Base-by-base conservation (phyloP, 2,888 invertebrate species). In the Rotaria magnacalcarata region DNA sequence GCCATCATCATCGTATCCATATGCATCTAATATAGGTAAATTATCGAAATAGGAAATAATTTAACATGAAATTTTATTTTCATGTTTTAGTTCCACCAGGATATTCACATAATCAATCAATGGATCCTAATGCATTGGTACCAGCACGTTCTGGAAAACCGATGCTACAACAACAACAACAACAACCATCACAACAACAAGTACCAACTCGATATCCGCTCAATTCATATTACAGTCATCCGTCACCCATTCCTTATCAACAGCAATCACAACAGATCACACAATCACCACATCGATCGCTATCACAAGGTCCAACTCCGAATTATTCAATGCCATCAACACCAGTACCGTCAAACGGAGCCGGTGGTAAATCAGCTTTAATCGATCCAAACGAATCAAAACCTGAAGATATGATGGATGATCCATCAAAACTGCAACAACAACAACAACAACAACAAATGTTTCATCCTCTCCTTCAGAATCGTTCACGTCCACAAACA, bases 91-190 rank as follows among this genome's bases (percentile, higher is more conserved):
- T 24, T 34, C 67, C 67, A 67, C 34, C 67, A 19, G 67, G 67
- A 7, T 67, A 67, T 67, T 34, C 67, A 34, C 67, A 67, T 41
- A 16, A 16, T 67, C 67, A 67, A 19, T 14, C 34, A 67, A 67
- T 67, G 67, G 67, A 67, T 41, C 67, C 67, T 2, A 67, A 41
- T 67, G 34, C 67, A 34, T 19, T 67, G 6, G 67, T 34, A 19
- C 34, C 67, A 67, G 67, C 67, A 34, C 67, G 67, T 67, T 34
- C 67, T 67, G 67, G 67, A 19, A 67, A 67, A 67, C 67, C 67
- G 6, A 67, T 67, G 67, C 2, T 67, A 34, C 67, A 67, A 7
- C 52, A 52, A 16, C 52, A 52, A 16, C 52, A 52, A 16, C 52
- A 52, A 16, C 52, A 52, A 34, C 67, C 34, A 27, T 34, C 34